Evolutionary conservation across 1,140 invertebrate species (phyloP).

Genomic region (Trichonephila inaurata): DNA sequence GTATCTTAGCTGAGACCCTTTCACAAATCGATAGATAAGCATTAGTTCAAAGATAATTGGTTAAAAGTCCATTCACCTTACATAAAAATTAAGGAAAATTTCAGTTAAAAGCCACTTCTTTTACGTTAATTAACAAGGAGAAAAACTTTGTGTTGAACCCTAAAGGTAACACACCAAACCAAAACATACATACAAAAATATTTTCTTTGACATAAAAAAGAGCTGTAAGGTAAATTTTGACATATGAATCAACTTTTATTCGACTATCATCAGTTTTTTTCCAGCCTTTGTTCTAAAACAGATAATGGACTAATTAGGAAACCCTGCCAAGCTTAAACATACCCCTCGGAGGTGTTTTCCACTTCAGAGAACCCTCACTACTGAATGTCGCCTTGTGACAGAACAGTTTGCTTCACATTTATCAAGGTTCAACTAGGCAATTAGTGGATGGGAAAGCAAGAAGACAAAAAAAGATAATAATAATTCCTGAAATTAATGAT

Average conservation of each 20-base stretch:
- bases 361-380: conserved; percentile 24
- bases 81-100: too few species aligned
- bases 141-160: background rate
- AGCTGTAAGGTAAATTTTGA: background rate
- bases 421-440: conserved; percentile 49
- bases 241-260: conserved; percentile 40
- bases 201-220: background rate
- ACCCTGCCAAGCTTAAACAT: conserved; percentile 36
- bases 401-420: conserved; percentile 54
- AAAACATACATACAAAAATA: background rate
- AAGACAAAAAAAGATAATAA: background rate
- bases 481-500: conserved; percentile 57
- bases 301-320: conserved; percentile 60
- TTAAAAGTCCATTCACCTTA: too few species aligned
- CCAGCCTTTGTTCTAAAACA: background rate
- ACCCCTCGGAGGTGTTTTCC: conserved; percentile 21
- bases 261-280: background rate
- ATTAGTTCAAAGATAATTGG: too few species aligned
- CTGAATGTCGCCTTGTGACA: conserved; percentile 16
- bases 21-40: too few species aligned
- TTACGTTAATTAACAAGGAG: too few species aligned
- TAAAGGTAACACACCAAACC: background rate
- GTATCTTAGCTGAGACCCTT: too few species aligned
- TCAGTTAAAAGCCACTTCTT: too few species aligned
- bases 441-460: conserved; percentile 25